Percentiles rank a stretch among this genome's conserved stretches.
phyloP scores from a whole-genome alignment of 2,113 vertebrate species.

The Ptychochromis oligacanthus region DNA sequence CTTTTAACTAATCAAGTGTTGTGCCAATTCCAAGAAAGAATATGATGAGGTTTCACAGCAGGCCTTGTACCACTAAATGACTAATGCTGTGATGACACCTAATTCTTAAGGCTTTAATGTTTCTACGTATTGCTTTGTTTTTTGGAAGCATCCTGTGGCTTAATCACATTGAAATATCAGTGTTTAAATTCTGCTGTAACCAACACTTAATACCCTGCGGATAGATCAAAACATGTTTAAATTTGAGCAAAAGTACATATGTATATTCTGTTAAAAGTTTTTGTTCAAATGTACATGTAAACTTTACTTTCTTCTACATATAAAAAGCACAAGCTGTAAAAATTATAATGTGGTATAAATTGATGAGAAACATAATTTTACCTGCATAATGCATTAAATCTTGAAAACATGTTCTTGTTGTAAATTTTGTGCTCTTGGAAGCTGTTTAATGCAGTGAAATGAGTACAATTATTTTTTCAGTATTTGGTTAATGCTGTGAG shows the following conservation, averaged over 20 bases:
- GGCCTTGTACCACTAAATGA: neutral
- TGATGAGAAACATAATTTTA: too few relatives aligned
- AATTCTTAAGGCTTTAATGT: conserved; percentile 45
- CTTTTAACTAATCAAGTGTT: conserved; percentile 14
- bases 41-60: conserved; percentile 12
- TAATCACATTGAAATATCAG: neutral
- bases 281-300: neutral
- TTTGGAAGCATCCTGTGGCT: neutral
- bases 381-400: too few relatives aligned
- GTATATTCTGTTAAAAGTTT: neutral
- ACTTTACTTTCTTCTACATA: neutral
- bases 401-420: too few relatives aligned
- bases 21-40: conserved; percentile 24
- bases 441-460: too few relatives aligned
- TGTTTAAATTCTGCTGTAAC: neutral
- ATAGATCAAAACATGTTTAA: neutral
- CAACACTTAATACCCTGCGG: neutral
- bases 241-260: neutral
- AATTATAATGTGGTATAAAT: too few relatives aligned
- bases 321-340: too few relatives aligned
- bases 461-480: too few relatives aligned
- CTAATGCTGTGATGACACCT: conserved; percentile 40
- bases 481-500: too few relatives aligned
- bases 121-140: neutral
- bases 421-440: too few relatives aligned